Conservation (phyloP, 2,797 vertebrate genomes). For the Semotilus atromaculatus region DNA sequence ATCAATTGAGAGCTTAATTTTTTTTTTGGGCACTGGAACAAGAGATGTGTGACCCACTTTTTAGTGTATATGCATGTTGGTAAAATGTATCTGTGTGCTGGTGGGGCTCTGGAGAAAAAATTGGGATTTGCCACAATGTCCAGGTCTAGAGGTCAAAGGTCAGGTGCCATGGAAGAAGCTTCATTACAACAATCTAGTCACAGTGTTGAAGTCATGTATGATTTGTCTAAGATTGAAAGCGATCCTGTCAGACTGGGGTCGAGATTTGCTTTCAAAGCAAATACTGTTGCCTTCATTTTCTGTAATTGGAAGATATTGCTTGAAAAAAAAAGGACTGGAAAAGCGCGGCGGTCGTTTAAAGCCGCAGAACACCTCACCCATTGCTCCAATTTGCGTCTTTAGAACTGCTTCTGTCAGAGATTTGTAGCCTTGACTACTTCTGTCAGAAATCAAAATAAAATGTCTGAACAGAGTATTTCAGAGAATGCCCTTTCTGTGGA, state of each 20-base stretch:
- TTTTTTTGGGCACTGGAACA: too few species aligned
- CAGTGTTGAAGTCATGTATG: slow-evolving; percentile 70
- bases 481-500: slow-evolving; percentile 67
- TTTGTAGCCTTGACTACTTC: slow-evolving; percentile 74
- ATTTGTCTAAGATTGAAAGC: slow-evolving; percentile 71
- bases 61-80: not conserved
- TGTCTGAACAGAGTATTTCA: slow-evolving; percentile 70
- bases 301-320: slow-evolving; percentile 69
- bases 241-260: slow-evolving; percentile 71
- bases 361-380: slow-evolving; percentile 72
- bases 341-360: slow-evolving; percentile 71
- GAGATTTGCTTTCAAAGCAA: slow-evolving; percentile 79
- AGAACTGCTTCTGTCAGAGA: slow-evolving; percentile 73
- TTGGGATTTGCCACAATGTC: slow-evolving; percentile 69
- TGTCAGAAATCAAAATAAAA: slow-evolving; percentile 79
- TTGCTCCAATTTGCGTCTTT: slow-evolving; percentile 66
- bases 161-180: slow-evolving; percentile 64
- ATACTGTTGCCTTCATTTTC: slow-evolving; percentile 76
- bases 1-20: too few species aligned
- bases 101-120: slow-evolving; percentile 55
- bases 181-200: slow-evolving; percentile 66
- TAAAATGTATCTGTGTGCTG: slow-evolving; percentile 50
- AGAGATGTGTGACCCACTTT: not conserved
- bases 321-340: slow-evolving; percentile 67
- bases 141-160: slow-evolving; percentile 72